Base-by-base conservation (phyloP, 1,140 invertebrate genomes). In the Drosophila nasuta region DNA sequence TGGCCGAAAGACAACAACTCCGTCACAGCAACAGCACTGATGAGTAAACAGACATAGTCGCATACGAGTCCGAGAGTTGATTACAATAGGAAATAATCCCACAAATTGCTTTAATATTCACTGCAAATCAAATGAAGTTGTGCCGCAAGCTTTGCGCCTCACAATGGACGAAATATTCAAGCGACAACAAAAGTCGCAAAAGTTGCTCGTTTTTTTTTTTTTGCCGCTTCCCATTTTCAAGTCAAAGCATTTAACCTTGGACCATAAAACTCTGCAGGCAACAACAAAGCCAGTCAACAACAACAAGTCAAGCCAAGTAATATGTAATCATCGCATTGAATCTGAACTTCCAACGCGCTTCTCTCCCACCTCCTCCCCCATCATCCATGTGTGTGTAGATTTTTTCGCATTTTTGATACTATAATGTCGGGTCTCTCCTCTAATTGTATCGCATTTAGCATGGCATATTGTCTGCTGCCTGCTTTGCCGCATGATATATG, bases 71-170 rank as follows among this genome's bases (percentile, higher is more conserved):
- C 67, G 66, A 79, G 35, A 79, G 74, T 70, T 89, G 85, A 89
- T 89, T 89, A 89, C 85, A 91, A 91, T 91, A 87, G 90, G 80
- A 91, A 91, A 91, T 91, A 91, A 91, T 91, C 80, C 77, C 89
- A 91, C 82, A 91, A 91, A 90, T 91, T 91, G 80, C 85, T 91
- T 91, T 87, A 90, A 91, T 83, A 91, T 91, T 87, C 82, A 90
- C 86, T 90, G 90, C 86, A 91, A 91, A 91, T 90, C 90, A 90
- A 91, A 90, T 91, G 82, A 91, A 83, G 74, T 79, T 75, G 72
- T 72, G 79, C 77, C 73, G 72, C 52, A 57, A 48, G 38, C 54
- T 20, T 56, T 25, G 20, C 48, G 48, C 15, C 15, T 25, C 66
- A 68, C 78, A 79, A 79, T 73, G 28, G 15, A 45, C 8, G 6